Percentiles rank a stretch among this genome's conserved stretches.
These are phyloP conservation scores for Catocala sponsa DNA, from an alignment of 2,888 invertebrate species.

Conservation along the genomic window DNA sequence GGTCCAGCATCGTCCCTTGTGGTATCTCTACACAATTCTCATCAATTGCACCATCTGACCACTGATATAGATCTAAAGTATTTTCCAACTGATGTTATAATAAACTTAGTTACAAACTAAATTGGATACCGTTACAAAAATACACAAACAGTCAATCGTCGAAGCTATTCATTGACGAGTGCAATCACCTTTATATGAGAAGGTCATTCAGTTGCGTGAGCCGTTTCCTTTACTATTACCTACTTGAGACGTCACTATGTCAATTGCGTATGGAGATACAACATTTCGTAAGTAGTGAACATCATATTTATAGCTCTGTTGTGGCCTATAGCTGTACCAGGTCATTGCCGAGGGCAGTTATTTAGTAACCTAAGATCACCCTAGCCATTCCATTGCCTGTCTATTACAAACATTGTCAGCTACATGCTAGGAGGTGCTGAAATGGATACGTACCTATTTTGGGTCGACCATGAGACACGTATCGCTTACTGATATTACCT, in stretches of 20 bases:
- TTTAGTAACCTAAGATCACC: too few species aligned
- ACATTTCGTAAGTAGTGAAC: too few species aligned
- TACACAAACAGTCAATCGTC: conserved; percentile 16
- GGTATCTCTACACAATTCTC: background rate
- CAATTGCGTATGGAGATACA: conserved; percentile 7
- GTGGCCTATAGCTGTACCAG: too few species aligned
- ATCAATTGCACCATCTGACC: background rate
- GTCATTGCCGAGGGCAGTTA: too few species aligned
- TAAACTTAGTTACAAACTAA: conserved; percentile 8
- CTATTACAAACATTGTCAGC: too few species aligned
- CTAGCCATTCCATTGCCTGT: too few species aligned
- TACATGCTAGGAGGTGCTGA: too few species aligned
- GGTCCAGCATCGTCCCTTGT: background rate
- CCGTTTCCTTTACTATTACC: conserved; percentile 3
- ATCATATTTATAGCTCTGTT: too few species aligned
- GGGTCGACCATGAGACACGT: too few species aligned
- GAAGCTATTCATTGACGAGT: conserved; percentile 17
- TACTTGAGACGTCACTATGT: conserved; percentile 2
- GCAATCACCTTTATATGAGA: conserved; percentile 21
- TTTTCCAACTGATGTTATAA: conserved; percentile 10
- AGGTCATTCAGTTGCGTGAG: conserved; percentile 19
- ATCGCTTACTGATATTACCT: too few species aligned
- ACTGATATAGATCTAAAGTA: background rate
- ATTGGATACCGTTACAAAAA: conserved; percentile 16
- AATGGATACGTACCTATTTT: too few species aligned